Evolutionary conservation across 1,140 invertebrate genomes (phyloP), one percentile per base, ranked within the genome.

Genomic region (Pseudomyrmex sp.): DNA sequence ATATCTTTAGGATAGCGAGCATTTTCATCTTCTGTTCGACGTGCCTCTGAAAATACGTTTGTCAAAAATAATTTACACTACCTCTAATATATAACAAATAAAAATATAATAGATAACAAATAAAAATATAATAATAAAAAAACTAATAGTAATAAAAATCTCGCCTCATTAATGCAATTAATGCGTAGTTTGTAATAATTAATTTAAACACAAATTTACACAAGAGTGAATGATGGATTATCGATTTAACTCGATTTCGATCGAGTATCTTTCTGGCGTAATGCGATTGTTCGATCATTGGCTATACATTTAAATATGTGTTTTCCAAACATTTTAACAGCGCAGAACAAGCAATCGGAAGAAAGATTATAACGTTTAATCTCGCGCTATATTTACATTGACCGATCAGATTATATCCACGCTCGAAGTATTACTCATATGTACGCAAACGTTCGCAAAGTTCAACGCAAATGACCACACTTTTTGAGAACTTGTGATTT

Each of bases 21-120:
- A 91, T 91, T 50, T 83, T 77, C n/a, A 58, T 58, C 0, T 8
- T 68, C n/a, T 26, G 4, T 23, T 44, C 12, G 52, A 48, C 7
- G 20, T 18, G n/a, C 54, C 2, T 26, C 20, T 58, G n/a, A 48
- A 58, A 58, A 23, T 35, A 52, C 50, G 26, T 76, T 52, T 10
- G 13, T 18, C 18, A 20, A 13, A 63, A 48, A 62, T 18, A 35
- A 35, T 18, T 59, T 35, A 13, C 15, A 35, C 35, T 7, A 35
- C 1, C 35, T 35, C 35, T 2, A 35, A 5, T 7, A 35, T 35
- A 35, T 7, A 35, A 35, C 2, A 26, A 26, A 26, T 26, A 26
- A 26, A 26, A 26, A 26, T 26, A 26, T 26, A 26, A 0, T 2
- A 26, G 23, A 7, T 35, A 7, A 35, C 5, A 35, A 35, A 35